phyloP scores from a whole-genome alignment of 1,140 invertebrate species.

The Aphaenogaster ashmeadi region DNA sequence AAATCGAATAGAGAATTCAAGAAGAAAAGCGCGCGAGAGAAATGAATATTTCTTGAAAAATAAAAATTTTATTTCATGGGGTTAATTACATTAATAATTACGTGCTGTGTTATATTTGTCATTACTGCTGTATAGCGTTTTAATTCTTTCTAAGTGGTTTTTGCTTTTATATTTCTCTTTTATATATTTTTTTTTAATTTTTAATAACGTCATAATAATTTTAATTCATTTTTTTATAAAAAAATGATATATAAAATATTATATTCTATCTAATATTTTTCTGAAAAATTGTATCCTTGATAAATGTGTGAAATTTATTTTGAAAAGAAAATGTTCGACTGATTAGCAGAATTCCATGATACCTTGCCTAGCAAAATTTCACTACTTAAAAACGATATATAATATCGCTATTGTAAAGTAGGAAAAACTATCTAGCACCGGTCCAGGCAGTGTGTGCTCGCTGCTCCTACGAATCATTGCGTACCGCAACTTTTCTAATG shows the following conservation, averaged over 20 bases:
- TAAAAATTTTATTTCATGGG: neutral
- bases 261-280: neutral
- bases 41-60: conserved; percentile 10
- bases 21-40: neutral
- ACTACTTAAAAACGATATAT: neutral
- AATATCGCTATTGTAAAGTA: no score
- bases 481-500: conserved; percentile 61
- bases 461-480: conserved; percentile 40
- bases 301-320: conserved; percentile 3
- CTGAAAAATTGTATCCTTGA: neutral
- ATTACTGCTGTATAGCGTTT: neutral
- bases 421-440: neutral
- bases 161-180: neutral
- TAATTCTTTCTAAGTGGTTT: neutral
- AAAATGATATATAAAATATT: neutral
- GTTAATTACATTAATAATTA: neutral
- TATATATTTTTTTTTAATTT: neutral
- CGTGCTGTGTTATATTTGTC: neutral
- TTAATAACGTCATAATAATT: neutral
- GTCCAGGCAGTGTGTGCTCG: conserved; percentile 1
- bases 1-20: neutral
- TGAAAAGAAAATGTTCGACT: neutral
- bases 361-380: neutral
- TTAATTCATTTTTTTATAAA: neutral
- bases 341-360: neutral